A percentile compares a stretch with the other conserved stretches of the same genome.
These are phyloP conservation scores for Strigamia transsilvanica DNA, from an alignment of 2,888 invertebrate genomes.

Conservation along the genomic window DNA sequence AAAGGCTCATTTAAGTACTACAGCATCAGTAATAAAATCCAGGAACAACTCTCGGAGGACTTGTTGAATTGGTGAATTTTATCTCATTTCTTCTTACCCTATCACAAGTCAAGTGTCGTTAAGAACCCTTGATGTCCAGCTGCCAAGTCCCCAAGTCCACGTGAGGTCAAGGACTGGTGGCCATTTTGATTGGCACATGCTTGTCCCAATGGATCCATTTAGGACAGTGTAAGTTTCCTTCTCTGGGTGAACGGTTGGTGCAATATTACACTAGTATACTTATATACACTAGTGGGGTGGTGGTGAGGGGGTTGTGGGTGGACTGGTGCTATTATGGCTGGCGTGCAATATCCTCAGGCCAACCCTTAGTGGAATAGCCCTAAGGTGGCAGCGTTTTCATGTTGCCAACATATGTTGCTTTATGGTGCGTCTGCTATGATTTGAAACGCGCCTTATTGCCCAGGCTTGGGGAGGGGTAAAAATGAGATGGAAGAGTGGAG, in stretches of 20 bases:
- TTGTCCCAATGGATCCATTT: constrained; percentile 30
- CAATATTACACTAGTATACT: constrained; percentile 21
- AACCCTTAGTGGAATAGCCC: constrained; percentile 30
- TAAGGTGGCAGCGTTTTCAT: constrained; percentile 48
- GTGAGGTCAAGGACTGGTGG: constrained; percentile 30
- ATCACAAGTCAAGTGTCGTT: constrained; percentile 26
- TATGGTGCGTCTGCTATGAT: constrained; percentile 54
- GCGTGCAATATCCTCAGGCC: constrained; percentile 26
- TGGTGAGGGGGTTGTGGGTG: constrained; percentile 10
- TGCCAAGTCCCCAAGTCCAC: constrained; percentile 21
- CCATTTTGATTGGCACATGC: constrained; percentile 30
- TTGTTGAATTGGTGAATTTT: constrained; percentile 30
- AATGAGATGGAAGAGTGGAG: constrained; percentile 50
- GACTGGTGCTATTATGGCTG: constrained; percentile 21
- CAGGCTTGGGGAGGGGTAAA: constrained; percentile 48
- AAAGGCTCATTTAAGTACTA: constrained; percentile 19
- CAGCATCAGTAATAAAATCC: constrained; percentile 25
- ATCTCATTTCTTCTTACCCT: constrained; percentile 26
- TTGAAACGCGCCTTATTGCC: constrained; percentile 53
- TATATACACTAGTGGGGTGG: constrained; percentile 23
- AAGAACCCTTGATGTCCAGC: constrained; percentile 30
- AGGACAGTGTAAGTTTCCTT: constrained; percentile 30
- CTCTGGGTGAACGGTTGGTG: background rate
- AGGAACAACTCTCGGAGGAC: constrained; percentile 12
- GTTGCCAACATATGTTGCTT: constrained; percentile 54